Percentiles rank a stretch among this genome's conserved stretches.
These are phyloP conservation scores for Anser brachyrhynchus DNA, from an alignment of 2,113 vertebrate genomes.

Conservation along the genomic window DNA sequence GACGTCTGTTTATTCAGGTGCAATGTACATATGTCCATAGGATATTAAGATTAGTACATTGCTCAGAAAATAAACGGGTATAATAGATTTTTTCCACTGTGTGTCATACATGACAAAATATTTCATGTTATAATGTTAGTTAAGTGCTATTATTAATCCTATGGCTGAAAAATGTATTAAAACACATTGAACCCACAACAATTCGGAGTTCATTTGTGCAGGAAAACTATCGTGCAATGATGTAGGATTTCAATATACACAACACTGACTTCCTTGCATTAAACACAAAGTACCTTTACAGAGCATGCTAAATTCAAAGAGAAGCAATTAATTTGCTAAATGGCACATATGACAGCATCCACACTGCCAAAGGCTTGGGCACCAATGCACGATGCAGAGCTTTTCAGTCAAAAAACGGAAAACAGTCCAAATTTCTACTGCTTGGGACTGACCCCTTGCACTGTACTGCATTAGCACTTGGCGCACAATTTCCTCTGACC, in stretches of 20 bases:
- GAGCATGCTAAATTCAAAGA: neutral
- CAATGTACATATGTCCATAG: rapidly evolving
- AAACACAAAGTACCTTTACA: neutral
- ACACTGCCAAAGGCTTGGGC: neutral
- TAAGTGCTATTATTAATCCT: neutral
- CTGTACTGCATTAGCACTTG: rapidly evolving
- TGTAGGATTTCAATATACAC: neutral
- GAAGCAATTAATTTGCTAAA: neutral
- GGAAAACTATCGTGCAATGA: neutral
- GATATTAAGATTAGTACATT: neutral
- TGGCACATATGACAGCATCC: neutral
- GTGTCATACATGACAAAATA: neutral
- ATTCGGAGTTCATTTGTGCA: neutral
- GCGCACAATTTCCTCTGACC: neutral
- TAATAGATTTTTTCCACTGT: neutral
- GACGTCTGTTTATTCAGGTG: neutral
- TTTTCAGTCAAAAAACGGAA: neutral
- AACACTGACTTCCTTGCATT: neutral
- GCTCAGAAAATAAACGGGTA: neutral
- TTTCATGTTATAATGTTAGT: neutral
- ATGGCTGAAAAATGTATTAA: neutral
- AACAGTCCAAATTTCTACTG: neutral
- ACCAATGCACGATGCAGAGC: neutral
- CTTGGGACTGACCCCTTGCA: neutral
- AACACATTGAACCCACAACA: neutral